Base-by-base conservation (phyloP, 1,140 invertebrate genomes). In the Trinorchestia longiramus region DNA sequence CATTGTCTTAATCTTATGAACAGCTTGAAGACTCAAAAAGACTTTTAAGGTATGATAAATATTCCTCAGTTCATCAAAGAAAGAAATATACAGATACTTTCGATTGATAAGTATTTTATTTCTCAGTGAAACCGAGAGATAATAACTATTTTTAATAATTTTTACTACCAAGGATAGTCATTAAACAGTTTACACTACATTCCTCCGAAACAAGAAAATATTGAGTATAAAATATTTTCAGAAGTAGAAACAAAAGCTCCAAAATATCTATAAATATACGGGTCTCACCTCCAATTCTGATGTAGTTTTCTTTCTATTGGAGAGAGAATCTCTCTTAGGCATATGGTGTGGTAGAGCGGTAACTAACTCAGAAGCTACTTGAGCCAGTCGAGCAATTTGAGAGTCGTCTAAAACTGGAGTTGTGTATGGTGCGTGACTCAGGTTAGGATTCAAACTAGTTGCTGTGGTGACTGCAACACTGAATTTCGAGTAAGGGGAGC, bases 231-330 rank as follows among this genome's bases (percentile, higher is more conserved):
- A 36, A 11, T 36, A 23, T 3, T 11, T 28, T 36, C 11, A 36
- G 62, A 36, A 77, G 36, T 23, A 3, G 36, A 77, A 77, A 77
- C 28, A 15, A 15, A 11, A 77, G 62, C 36, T 15, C 1, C 62
- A 19, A 77, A 15, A 77, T 36, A 77, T 77, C 62, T 77, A 77
- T 3, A 94, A 47, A 94, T 94, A 94, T 44, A 45, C 19, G 44
- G 92, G 92, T 94, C 92, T 94, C 97, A 98, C 98, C 98, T 99
- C 99, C 96, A 99, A 97, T 97, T 99, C 99, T 97, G 99, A 99
- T 97, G 98, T 99, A 97, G 99, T 98, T 97, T 99, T 99, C 97
- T 99, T 99, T 97, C 99, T 99, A 94, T 98, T 98, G 97, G 98
- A 99, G 96, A 98, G 98, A 96, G 95, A 87, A 96, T 96, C 87